A percentile compares a stretch with the other conserved stretches of the same genome.
These are phyloP conservation scores for Crotalus helleri DNA, from an alignment of 2,113 vertebrate species.

Conservation along the genomic window DNA sequence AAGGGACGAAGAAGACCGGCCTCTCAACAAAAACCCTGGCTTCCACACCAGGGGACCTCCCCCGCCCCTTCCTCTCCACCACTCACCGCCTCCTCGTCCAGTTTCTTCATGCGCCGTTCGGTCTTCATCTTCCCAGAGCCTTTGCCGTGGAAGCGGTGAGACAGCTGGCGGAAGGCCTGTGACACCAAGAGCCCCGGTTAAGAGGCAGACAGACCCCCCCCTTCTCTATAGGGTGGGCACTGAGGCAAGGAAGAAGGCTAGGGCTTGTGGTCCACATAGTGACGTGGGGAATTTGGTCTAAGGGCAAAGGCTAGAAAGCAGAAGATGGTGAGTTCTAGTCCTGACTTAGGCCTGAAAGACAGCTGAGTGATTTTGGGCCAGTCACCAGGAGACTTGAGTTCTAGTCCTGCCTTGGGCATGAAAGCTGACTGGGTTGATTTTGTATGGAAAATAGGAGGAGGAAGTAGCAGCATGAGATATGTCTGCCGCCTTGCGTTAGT, in stretches of 20 bases:
- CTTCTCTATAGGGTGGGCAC: not conserved
- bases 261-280: not conserved
- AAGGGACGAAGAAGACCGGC: not conserved
- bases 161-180: constrained; percentile 89
- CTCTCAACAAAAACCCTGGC: not conserved
- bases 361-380: not conserved
- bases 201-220: fast-evolving
- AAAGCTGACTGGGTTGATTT: not conserved
- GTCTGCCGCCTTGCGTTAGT: not conserved
- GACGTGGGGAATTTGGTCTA: not conserved
- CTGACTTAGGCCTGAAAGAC: not conserved
- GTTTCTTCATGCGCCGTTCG: constrained; percentile 89
- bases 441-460: not conserved
- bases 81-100: constrained; percentile 85
- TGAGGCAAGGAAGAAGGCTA: not conserved
- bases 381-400: not conserved
- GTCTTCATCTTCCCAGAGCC: constrained; percentile 95
- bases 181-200: not conserved
- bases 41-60: not conserved
- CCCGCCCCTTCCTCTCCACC: not conserved
- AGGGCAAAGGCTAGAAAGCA: not conserved
- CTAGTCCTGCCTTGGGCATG: not conserved
- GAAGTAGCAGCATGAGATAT: not conserved
- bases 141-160: constrained; percentile 89
- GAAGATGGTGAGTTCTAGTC: too few relatives aligned